phyloP scores from a whole-genome alignment of 2,888 invertebrate species.

The Perizoma affinitatum region DNA sequence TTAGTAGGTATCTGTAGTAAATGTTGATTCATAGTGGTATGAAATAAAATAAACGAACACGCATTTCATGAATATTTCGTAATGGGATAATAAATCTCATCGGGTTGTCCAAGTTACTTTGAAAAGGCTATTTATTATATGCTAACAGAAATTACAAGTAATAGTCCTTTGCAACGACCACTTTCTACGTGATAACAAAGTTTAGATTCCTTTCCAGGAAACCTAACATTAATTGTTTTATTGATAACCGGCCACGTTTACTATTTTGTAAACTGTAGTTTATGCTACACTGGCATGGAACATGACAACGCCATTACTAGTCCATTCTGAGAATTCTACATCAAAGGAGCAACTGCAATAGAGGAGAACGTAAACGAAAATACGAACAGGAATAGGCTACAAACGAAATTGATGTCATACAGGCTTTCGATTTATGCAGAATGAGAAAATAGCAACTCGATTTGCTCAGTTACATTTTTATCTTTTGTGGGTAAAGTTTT shows the following conservation, averaged over 20 bases:
- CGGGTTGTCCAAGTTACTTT: not conserved
- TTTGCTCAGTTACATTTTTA: slow-evolving; percentile 51
- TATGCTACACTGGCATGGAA: slow-evolving; percentile 4
- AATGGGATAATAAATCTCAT: not conserved
- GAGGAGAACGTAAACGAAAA: slow-evolving; percentile 36
- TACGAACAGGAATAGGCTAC: slow-evolving; percentile 40
- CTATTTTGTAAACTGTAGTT: slow-evolving; percentile 7
- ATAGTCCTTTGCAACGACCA: slow-evolving; percentile 35
- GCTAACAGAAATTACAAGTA: slow-evolving; percentile 25
- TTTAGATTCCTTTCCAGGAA: slow-evolving; percentile 37
- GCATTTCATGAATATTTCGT: not conserved
- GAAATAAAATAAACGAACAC: not conserved
- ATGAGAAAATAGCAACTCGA: slow-evolving; percentile 53
- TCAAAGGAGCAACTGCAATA: slow-evolving; percentile 30
- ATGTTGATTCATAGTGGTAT: too few relatives aligned
- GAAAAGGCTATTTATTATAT: slow-evolving; percentile 8
- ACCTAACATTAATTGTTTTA: slow-evolving; percentile 44
- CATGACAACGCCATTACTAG: slow-evolving; percentile 19
- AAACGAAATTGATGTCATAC: slow-evolving; percentile 46
- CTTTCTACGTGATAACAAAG: slow-evolving; percentile 40
- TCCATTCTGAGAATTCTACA: slow-evolving; percentile 22
- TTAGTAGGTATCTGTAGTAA: too few relatives aligned
- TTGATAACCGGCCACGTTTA: slow-evolving; percentile 9
- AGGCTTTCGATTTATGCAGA: slow-evolving; percentile 55
- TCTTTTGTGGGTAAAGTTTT: slow-evolving; percentile 47